Evolutionary conservation across 2,888 invertebrate species (phyloP).

Genomic region (Nemoura dubitans): DNA sequence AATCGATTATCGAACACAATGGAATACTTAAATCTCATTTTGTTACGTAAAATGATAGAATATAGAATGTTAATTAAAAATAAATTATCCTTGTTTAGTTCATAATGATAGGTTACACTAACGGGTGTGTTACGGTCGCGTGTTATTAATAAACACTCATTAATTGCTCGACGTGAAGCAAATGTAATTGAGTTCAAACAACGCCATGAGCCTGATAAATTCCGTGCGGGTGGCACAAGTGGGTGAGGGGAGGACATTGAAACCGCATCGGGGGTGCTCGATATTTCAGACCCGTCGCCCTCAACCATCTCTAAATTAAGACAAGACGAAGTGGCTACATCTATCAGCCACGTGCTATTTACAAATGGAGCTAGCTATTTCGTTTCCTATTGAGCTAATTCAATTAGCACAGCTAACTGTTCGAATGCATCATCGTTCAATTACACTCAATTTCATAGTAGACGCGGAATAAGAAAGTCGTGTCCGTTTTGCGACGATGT

Average conservation of each 20-base stretch:
- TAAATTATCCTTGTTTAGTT: background rate
- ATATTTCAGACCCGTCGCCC: background rate
- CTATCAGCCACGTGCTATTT: slow-evolving; percentile 36
- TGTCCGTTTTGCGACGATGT: background rate
- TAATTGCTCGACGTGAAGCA: background rate
- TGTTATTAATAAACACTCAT: background rate
- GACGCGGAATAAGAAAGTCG: background rate
- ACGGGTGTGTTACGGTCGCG: background rate
- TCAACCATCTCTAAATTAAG: slow-evolving; percentile 19
- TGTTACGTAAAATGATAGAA: background rate
- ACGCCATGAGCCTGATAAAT: background rate
- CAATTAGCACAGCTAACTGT: slow-evolving; percentile 27
- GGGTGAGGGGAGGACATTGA: background rate
- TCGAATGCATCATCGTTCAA: background rate
- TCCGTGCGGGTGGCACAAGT: background rate
- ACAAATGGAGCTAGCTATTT: slow-evolving; percentile 21
- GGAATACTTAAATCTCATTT: background rate
- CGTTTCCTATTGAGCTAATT: slow-evolving; percentile 28
- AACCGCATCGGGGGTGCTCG: background rate
- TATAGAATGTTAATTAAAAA: slow-evolving; percentile 7
- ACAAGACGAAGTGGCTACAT: slow-evolving; percentile 31
- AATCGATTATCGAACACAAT: background rate
- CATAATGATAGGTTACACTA: background rate
- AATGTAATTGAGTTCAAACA: background rate
- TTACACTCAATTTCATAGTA: background rate